Conservation (phyloP, 1,140 invertebrate species). For the Leguminivora glycinivorella region DNA sequence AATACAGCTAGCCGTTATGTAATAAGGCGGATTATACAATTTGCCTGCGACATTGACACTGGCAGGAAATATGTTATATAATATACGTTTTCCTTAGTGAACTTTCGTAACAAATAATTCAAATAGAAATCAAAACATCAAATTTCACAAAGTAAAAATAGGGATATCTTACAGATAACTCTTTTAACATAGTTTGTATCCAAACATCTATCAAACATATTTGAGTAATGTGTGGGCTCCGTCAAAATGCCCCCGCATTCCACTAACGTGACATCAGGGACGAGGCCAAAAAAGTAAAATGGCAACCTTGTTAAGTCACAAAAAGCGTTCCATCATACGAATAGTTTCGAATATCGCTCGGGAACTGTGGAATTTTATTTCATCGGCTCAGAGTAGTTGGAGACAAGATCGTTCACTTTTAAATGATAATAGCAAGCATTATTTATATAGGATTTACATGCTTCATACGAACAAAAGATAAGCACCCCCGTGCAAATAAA, state of each 20-base stretch:
- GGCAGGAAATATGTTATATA: too few species aligned
- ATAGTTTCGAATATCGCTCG: slow-evolving; percentile 23
- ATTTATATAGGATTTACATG: too few species aligned
- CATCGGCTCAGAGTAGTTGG: neutral
- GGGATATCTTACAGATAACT: neutral
- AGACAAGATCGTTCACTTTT: neutral
- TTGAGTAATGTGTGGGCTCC: neutral
- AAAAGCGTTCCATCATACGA: slow-evolving; percentile 28
- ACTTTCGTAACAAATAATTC: too few species aligned
- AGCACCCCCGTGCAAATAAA: too few species aligned
- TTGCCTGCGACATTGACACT: too few species aligned
- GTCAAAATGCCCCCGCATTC: neutral
- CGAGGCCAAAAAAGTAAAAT: neutral
- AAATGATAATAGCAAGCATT: too few species aligned
- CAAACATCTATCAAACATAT: neutral
- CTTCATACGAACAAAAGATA: too few species aligned
- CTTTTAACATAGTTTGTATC: neutral
- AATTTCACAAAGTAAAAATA: neutral
- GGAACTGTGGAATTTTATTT: slow-evolving; percentile 15
- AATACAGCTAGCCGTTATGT: too few species aligned
- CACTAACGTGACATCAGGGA: neutral
- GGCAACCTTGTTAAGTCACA: slow-evolving; percentile 19
- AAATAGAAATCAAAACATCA: neutral
- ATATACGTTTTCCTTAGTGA: too few species aligned
- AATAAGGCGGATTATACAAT: too few species aligned